A percentile compares a stretch with the other conserved stretches of the same genome.
Evolutionary conservation across 2,888 invertebrate genomes (phyloP).

Genomic region (Cerastis leucographa): DNA sequence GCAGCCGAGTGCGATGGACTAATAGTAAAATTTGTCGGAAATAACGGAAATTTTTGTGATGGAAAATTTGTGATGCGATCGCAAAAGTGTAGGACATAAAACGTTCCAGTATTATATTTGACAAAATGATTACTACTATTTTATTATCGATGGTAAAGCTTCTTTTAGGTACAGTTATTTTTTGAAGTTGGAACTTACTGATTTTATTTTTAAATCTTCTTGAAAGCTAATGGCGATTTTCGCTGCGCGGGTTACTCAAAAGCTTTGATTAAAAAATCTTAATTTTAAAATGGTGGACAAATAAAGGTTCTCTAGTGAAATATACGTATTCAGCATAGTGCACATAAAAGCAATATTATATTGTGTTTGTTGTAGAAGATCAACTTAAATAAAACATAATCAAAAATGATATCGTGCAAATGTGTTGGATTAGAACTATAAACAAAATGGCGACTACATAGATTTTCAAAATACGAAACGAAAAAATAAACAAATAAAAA

Average conservation of each 20-base stretch:
- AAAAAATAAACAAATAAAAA: not conserved
- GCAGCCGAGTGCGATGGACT: no score
- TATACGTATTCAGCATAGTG: not conserved
- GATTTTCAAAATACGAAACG: not conserved
- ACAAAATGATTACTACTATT: not conserved
- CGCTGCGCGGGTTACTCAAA: not conserved
- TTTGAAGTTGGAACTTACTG: not conserved
- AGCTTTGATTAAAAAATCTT: not conserved
- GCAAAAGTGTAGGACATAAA: no score
- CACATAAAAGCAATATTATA: not conserved
- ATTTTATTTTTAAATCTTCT: not conserved
- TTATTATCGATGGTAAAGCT: constrained; percentile 34
- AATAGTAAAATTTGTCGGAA: no score
- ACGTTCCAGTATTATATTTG: no score
- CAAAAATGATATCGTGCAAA: not conserved
- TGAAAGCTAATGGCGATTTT: not conserved
- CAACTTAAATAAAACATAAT: no score
- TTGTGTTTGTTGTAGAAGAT: not conserved
- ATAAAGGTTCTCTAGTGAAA: not conserved
- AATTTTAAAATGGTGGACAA: not conserved
- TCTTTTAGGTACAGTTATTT: not conserved
- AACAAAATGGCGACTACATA: not conserved
- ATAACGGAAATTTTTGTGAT: no score
- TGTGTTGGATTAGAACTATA: not conserved
- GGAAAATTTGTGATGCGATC: no score